Base-by-base conservation (phyloP, 2,113 vertebrate species). In the Potamarius usumacintae region DNA sequence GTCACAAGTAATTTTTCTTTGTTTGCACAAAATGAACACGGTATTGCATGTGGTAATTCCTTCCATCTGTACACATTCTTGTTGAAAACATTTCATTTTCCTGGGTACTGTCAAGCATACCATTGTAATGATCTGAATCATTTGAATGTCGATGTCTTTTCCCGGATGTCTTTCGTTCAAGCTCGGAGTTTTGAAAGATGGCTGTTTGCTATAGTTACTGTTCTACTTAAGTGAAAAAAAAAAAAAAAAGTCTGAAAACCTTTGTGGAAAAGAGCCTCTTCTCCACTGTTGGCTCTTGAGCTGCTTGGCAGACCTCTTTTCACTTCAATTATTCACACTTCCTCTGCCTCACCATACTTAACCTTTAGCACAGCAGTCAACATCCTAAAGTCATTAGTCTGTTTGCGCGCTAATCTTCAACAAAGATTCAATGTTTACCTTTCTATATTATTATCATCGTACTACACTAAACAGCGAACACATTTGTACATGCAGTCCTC, bases 281-380 rank as follows among this genome's bases (percentile, higher is more conserved):
- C 12, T 50, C 52, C 76, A 30, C 55, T 22, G 60, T 53, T 42
- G 58, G 82, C 57, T 87, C 71, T 83, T 30, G 85, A 84, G 22
- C 22, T 62, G 58, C 77, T 79, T 84, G 67, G 67, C 88, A 86
- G 80, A 86, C 71, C 62, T 8, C 52, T 34, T 69, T 60, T 53
- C 30, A 88, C 78, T 88, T 90, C 78, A 89, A 89, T 89, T 89
- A 86, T 88, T 85, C 72, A 89, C 78, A 71, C 83, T 77, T 88
- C 67, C 63, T 57, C 85, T 84, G 67, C 83, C 80, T 89, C 55
- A 63, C 85, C 82, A 86, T 71, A 60, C 83, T 88, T 90, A 88
- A 89, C 85, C 88, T 83, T 88, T 67, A 78, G 65, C 71, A 34
- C 69, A 62, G 55, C 34, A 60, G 62, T 84, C 42, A 22, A 85